Base-by-base conservation (phyloP, 2,888 invertebrate genomes). In the Oxycera nigricornis region DNA sequence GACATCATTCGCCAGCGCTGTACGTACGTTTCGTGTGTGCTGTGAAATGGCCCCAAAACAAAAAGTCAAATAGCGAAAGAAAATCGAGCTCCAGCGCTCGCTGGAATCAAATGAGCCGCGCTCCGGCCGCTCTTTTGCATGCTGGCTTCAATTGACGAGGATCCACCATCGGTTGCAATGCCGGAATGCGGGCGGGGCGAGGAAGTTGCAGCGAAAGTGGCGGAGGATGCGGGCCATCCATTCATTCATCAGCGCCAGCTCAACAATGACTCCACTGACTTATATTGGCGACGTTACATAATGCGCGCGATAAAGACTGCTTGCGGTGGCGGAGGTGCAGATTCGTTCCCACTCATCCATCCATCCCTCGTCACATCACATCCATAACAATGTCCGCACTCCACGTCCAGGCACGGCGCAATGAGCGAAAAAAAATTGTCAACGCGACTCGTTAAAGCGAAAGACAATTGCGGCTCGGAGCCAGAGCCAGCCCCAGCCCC, bases 211-310 rank as follows among this genome's bases (percentile, higher is more conserved):
- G 61, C 11, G 31, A 26, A 14, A 26, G 26, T 3, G n/a, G 59
- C 26, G 6, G 31, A 61, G 31, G n/a, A n/a, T n/a, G n/a, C n/a
- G n/a, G n/a, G n/a, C n/a, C n/a, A n/a, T 9, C 68, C 30, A 68
- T 50, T 30, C 28, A 70, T 70, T 70, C 70, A 70, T 70, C 70
- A 70, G 22, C n/a, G n/a, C n/a, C 35, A 3, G 30, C 65, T 65
- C 31, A 31, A 52, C 39, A 62, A 39, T 55, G 55, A 70, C 70
- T 70, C 70, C 70, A 70, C 70, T 70, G 70, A 52, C 70, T 70
- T 70, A 70, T 55, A 52, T 70, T 70, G 52, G 52, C 20, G 31
- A 22, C 55, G 26, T 70, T 70, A 70, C 70, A 70, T 70, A 70
- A 70, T 17, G 17, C 55, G 24, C 70, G 52, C 70, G 17, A 24